Conservation (phyloP, 2,113 vertebrate species). For the Varanus komodoensis region DNA sequence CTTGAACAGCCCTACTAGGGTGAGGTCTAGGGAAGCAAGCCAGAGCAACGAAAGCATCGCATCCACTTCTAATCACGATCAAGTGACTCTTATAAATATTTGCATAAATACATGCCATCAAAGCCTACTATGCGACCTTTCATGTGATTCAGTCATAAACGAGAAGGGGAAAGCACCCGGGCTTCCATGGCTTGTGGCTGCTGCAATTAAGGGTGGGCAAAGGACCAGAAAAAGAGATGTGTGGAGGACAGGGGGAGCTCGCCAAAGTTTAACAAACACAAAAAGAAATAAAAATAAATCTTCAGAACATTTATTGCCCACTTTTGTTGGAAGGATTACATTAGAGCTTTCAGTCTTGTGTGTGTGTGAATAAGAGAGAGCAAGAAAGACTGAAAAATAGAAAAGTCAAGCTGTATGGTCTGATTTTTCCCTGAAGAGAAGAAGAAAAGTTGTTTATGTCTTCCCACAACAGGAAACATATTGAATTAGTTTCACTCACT, state of each 20-base stretch:
- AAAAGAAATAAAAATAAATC: slow-evolving; percentile 86
- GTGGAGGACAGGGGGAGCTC: slow-evolving; percentile 5
- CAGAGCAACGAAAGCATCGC: slow-evolving; percentile 61
- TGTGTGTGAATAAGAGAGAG: slow-evolving; percentile 29
- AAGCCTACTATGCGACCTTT: slow-evolving; percentile 67
- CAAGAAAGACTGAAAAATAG: not conserved
- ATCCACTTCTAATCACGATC: slow-evolving; percentile 73
- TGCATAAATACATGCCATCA: slow-evolving; percentile 71
- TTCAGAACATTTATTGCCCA: slow-evolving; percentile 78
- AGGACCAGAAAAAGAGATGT: slow-evolving; percentile 64
- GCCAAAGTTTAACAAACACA: slow-evolving; percentile 82
- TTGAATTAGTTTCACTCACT: slow-evolving; percentile 55
- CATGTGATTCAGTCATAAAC: slow-evolving; percentile 74
- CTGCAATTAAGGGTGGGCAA: slow-evolving; percentile 74
- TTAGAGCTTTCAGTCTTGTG: slow-evolving; percentile 63
- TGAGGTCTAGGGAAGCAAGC: slow-evolving; percentile 61
- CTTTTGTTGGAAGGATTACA: slow-evolving; percentile 69
- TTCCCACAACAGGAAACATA: slow-evolving; percentile 47
- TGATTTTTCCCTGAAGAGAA: not conserved
- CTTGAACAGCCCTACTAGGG: slow-evolving; percentile 59
- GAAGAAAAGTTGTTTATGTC: slow-evolving; percentile 66
- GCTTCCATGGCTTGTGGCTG: slow-evolving; percentile 63
- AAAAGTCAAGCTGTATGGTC: slow-evolving; percentile 36
- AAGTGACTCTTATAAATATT: slow-evolving; percentile 80
- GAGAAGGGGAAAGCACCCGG: slow-evolving; percentile 58